A percentile compares a stretch with the other conserved stretches of the same genome.
phyloP scores from a whole-genome alignment of 2,797 vertebrate genomes.

The Platalea minor region DNA sequence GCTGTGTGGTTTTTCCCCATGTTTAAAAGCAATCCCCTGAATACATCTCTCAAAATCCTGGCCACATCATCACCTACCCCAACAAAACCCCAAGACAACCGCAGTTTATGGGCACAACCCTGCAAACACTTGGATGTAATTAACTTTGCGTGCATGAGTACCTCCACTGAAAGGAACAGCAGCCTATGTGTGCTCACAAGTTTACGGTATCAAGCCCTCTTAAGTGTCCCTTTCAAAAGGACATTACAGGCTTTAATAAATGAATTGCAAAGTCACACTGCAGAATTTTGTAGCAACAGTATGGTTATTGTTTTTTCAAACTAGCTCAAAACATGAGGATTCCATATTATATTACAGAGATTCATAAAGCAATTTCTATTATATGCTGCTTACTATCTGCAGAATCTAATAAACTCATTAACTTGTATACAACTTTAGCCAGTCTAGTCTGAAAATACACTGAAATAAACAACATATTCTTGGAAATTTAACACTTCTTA shows the following conservation, averaged over 20 bases:
- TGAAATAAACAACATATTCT: neutral
- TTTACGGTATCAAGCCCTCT: neutral
- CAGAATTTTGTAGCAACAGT: neutral
- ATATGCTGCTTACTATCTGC: neutral
- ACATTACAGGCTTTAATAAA: neutral
- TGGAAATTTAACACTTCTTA: neutral
- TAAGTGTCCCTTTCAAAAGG: neutral
- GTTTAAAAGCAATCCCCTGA: neutral
- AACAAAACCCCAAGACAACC: neutral
- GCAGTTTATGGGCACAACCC: neutral
- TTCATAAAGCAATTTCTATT: neutral
- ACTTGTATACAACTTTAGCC: neutral
- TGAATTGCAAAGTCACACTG: neutral
- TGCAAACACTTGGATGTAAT: neutral
- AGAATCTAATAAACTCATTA: neutral
- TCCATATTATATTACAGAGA: neutral
- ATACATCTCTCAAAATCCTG: neutral
- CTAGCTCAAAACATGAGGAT: neutral
- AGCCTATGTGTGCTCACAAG: neutral
- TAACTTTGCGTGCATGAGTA: neutral
- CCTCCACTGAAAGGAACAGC: neutral
- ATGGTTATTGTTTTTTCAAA: neutral
- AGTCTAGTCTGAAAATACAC: neutral
- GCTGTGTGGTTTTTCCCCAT: accelerated
- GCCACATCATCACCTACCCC: neutral